Evolutionary conservation across 2,888 invertebrate genomes (phyloP).

Genomic region (Quadroppia sp.): DNA sequence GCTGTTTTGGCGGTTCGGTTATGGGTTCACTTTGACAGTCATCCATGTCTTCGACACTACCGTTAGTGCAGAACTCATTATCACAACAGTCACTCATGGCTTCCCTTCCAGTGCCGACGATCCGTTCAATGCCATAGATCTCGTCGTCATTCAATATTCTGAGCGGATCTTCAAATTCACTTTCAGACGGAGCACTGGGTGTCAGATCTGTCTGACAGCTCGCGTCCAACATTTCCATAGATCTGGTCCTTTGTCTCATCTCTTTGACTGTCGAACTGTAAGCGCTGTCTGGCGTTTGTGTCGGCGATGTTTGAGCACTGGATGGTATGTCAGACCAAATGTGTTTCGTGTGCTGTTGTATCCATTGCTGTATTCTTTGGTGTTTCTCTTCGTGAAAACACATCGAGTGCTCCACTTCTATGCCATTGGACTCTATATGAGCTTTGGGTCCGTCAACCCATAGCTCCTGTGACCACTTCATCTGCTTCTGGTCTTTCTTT

Average conservation of each 20-base stretch:
- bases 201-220: constrained; percentile 34
- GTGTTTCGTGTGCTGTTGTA: constrained; percentile 37
- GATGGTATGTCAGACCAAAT: constrained; percentile 32
- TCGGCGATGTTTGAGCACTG: constrained; percentile 10
- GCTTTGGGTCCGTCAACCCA: constrained; percentile 85
- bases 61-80: constrained; percentile 25
- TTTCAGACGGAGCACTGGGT: background rate
- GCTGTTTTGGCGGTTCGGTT: constrained; percentile 44
- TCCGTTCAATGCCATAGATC: constrained; percentile 4
- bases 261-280: constrained; percentile 22
- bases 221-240: constrained; percentile 16
- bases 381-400: constrained; percentile 39
- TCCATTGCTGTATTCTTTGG: constrained; percentile 40
- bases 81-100: constrained; percentile 40
- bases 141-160: constrained; percentile 25
- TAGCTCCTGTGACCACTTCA: constrained; percentile 63
- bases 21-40: constrained; percentile 34
- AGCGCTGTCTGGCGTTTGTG: background rate
- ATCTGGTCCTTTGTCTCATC: background rate
- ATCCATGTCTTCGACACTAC: constrained; percentile 26
- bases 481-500: constrained; percentile 43
- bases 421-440: background rate
- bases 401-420: constrained; percentile 1
- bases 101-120: constrained; percentile 16
- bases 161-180: constrained; percentile 9